A percentile compares a stretch with the other conserved stretches of the same genome.
phyloP scores from a whole-genome alignment of 2,113 vertebrate genomes.

The Oxygymnocypris stewartii region DNA sequence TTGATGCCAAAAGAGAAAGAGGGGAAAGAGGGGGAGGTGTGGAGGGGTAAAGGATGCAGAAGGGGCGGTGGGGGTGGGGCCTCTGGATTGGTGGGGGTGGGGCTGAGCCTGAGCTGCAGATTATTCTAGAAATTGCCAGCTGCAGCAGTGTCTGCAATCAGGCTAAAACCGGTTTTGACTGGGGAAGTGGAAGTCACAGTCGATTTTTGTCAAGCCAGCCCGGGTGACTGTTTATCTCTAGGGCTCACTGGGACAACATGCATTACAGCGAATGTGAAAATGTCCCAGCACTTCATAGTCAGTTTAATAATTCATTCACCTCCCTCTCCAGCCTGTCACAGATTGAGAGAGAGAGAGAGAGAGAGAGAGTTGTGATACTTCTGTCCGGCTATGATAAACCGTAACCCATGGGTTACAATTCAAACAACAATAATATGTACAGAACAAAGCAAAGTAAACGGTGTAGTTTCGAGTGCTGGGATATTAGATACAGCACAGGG shows the following conservation, averaged over 20 bases:
- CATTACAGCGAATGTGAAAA: conserved; percentile 77
- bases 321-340: conserved; percentile 58
- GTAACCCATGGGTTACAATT: background rate
- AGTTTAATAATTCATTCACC: conserved; percentile 86
- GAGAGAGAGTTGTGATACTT: background rate
- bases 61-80: conserved; percentile 54
- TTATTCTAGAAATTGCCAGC: conserved; percentile 83
- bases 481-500: background rate
- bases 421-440: conserved; percentile 8
- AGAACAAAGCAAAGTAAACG: background rate
- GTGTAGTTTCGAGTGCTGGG: background rate
- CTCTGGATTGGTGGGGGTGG: conserved; percentile 51
- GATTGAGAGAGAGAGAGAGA: conserved; percentile 5
- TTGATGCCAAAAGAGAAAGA: conserved; percentile 64
- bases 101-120: conserved; percentile 67
- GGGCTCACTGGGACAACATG: conserved; percentile 75
- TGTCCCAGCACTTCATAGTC: conserved; percentile 71
- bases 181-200: conserved; percentile 78
- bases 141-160: conserved; percentile 78
- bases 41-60: conserved; percentile 53
- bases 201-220: conserved; percentile 81
- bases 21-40: conserved; percentile 58
- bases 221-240: conserved; percentile 76
- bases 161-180: conserved; percentile 80
- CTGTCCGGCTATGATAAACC: background rate